A percentile compares a stretch with the other conserved stretches of the same genome.
phyloP scores from a whole-genome alignment of 2,888 invertebrate genomes.

The Physocephala rufipes region DNA sequence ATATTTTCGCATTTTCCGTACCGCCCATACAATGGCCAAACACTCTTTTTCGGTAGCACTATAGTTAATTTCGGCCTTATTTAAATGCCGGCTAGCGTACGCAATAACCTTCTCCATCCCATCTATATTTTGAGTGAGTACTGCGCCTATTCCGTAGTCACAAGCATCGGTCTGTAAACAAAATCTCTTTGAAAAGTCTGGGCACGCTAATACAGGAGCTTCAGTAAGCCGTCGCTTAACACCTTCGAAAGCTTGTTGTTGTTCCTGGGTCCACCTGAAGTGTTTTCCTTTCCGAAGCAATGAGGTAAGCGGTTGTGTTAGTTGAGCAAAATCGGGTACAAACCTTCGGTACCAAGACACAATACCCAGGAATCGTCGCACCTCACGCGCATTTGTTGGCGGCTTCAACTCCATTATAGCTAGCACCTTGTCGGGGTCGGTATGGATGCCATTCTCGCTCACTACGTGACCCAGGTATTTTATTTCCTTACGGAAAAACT shows the following conservation, averaged over 20 bases:
- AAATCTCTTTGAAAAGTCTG: neutral
- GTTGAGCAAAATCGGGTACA: neutral
- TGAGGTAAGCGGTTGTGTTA: neutral
- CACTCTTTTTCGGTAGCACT: neutral
- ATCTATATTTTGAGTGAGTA: too few species aligned
- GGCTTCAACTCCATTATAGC: neutral
- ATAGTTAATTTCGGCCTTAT: neutral
- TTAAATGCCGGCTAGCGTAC: neutral
- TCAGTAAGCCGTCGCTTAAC: neutral
- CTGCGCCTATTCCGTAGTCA: too few species aligned
- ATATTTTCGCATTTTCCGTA: too few species aligned
- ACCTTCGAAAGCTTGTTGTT: neutral
- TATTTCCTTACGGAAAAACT: neutral
- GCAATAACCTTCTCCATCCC: neutral
- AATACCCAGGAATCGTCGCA: too few species aligned
- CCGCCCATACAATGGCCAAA: neutral
- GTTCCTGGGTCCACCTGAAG: neutral
- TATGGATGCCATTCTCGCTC: neutral
- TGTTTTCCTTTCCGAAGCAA: neutral
- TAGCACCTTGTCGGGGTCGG: neutral
- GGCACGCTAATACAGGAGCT: neutral
- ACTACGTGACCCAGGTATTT: conserved; percentile 5
- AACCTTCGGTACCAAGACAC: neutral
- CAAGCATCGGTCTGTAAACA: too few species aligned
- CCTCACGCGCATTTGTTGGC: neutral